Percentiles rank a stretch among this genome's conserved stretches.
These are phyloP conservation scores for Rhinopithecus roxellana DNA, from an alignment of 2,113 vertebrate genomes.

Conservation along the genomic window DNA sequence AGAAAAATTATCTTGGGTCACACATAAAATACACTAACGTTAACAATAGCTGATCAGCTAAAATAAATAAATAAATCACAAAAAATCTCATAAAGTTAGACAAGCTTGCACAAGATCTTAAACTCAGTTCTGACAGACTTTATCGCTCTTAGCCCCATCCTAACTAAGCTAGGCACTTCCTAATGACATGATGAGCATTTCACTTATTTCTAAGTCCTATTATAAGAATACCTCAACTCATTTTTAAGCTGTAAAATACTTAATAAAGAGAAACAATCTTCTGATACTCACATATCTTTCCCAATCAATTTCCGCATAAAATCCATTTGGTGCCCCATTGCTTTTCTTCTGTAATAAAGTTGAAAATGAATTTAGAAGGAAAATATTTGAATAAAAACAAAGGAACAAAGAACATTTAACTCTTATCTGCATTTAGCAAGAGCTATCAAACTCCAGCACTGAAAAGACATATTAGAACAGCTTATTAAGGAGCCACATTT, in stretches of 20 bases:
- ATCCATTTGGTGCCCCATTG: conserved; percentile 97
- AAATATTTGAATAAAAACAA: conserved; percentile 24
- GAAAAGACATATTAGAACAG: not conserved
- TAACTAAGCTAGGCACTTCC: not conserved
- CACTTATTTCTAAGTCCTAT: not conserved
- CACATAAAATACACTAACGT: too few species aligned
- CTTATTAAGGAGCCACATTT: not conserved
- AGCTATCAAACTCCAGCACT: conserved; percentile 5
- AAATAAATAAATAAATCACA: too few species aligned
- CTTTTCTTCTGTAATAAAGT: conserved; percentile 91
- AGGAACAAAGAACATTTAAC: not conserved
- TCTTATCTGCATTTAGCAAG: conserved; percentile 44
- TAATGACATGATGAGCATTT: not conserved
- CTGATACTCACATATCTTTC: conserved; percentile 95
- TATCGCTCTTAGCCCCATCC: not conserved
- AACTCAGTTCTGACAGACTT: not conserved
- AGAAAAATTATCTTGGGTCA: too few species aligned
- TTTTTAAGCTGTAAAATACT: conserved; percentile 20
- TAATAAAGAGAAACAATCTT: not conserved
- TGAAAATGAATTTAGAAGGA: conserved; percentile 52
- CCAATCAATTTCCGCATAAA: conserved; percentile 99
- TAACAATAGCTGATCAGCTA: too few species aligned
- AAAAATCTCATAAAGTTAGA: too few species aligned
- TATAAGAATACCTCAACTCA: not conserved
- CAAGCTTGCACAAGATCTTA: not conserved